Conservation (phyloP, 2,888 invertebrate species). For the Lacanobia wlatinum region DNA sequence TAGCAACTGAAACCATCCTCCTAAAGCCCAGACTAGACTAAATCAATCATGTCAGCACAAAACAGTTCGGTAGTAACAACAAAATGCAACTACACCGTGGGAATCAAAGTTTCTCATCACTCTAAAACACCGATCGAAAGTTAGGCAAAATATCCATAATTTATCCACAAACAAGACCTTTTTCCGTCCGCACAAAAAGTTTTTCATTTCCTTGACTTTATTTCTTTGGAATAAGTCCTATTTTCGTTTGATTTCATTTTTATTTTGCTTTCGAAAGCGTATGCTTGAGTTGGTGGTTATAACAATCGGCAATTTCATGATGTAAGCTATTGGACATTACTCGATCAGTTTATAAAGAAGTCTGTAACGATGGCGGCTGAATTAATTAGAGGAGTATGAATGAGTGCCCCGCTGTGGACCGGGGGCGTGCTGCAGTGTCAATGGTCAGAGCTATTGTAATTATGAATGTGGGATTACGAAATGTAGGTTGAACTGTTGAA, state of each 20-base stretch:
- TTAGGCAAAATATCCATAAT: constrained; percentile 71
- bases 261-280: constrained; percentile 31
- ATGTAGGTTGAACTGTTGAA: constrained; percentile 22
- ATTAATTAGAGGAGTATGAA: constrained; percentile 65
- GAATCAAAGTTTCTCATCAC: constrained; percentile 67
- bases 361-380: constrained; percentile 57
- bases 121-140: constrained; percentile 63
- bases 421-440: constrained; percentile 25
- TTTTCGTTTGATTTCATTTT: constrained; percentile 20
- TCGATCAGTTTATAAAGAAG: constrained; percentile 54
- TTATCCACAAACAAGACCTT: constrained; percentile 57
- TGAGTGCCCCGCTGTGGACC: constrained; percentile 53
- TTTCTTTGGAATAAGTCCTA: constrained; percentile 21
- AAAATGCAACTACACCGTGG: constrained; percentile 64
- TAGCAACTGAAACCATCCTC: constrained; percentile 5
- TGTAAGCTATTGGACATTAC: constrained; percentile 66
- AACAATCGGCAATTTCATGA: constrained; percentile 68
- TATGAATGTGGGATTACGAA: constrained; percentile 26
- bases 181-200: constrained; percentile 9
- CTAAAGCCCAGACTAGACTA: constrained; percentile 28
- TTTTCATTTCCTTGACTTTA: constrained; percentile 46
- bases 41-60: constrained; percentile 55
- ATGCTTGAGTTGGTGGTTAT: constrained; percentile 40
- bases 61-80: constrained; percentile 60
- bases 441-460: constrained; percentile 26